These are phyloP conservation scores for Lycophotia porphyrea DNA, from an alignment of 2,888 invertebrate species.

Conservation along the genomic window DNA sequence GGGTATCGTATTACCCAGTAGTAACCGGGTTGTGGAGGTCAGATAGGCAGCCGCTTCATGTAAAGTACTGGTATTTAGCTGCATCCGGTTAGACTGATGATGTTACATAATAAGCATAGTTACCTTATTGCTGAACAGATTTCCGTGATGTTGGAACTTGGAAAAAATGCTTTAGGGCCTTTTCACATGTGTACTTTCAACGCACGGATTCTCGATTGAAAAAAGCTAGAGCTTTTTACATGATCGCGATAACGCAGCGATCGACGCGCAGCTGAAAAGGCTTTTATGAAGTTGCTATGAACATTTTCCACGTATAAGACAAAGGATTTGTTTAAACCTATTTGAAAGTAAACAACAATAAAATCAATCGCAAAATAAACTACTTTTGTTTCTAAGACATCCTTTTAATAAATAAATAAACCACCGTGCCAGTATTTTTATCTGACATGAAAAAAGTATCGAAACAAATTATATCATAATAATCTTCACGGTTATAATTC, in stretches of 20 bases:
- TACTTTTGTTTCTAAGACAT: not conserved
- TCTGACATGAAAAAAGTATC: slow-evolving; percentile 38
- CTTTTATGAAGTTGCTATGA: not conserved
- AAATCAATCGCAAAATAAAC: not conserved
- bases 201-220: not conserved
- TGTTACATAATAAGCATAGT: slow-evolving; percentile 31
- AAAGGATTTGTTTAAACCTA: not conserved
- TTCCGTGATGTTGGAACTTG: not conserved
- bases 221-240: not conserved
- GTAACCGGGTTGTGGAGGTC: too few species aligned
- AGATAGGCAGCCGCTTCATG: too few species aligned
- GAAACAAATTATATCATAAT: slow-evolving; percentile 55
- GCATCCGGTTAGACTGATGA: too few species aligned
- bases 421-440: slow-evolving; percentile 1
- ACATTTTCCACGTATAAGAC: not conserved
- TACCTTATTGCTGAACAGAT: slow-evolving; percentile 21
- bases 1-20: too few species aligned
- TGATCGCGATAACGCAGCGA: slow-evolving; percentile 14
- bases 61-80: too few species aligned
- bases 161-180: not conserved
- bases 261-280: not conserved
- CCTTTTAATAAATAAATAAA: not conserved
- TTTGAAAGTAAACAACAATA: not conserved
- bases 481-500: slow-evolving; percentile 60
- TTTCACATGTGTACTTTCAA: not conserved